These are phyloP conservation scores for Orthonyx spaldingii DNA, from an alignment of 2,113 vertebrate genomes.

Conservation along the genomic window DNA sequence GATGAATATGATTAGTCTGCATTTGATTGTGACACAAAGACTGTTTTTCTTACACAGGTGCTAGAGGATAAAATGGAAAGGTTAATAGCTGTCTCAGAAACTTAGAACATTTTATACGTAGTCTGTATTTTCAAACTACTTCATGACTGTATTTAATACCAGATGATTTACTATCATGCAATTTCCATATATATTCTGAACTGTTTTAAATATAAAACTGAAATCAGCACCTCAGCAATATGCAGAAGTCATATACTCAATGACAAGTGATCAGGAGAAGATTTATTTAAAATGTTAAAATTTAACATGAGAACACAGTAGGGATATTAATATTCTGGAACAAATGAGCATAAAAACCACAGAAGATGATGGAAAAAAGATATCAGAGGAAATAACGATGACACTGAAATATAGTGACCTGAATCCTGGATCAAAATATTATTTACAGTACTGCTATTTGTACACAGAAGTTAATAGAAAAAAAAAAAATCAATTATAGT, in stretches of 20 bases:
- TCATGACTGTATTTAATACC: not conserved
- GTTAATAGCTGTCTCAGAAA: not conserved
- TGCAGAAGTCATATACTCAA: not conserved
- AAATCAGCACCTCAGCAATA: not conserved
- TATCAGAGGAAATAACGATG: not conserved
- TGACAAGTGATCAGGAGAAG: not conserved
- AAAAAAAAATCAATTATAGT: not conserved
- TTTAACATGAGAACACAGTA: not conserved
- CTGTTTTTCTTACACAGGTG: not conserved
- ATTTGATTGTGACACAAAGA: not conserved
- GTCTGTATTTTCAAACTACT: not conserved
- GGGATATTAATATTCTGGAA: not conserved
- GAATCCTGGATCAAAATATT: not conserved
- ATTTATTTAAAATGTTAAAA: not conserved
- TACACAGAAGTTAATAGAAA: not conserved
- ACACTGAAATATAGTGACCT: not conserved
- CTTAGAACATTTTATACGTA: not conserved
- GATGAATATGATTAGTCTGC: not conserved
- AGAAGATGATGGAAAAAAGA: not conserved
- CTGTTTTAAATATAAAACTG: not conserved
- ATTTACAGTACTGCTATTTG: not conserved
- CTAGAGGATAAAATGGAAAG: not conserved
- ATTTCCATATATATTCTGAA: not conserved
- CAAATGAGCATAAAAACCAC: not conserved
- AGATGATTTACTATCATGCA: not conserved